Evolutionary conservation across 2,888 invertebrate species (phyloP).

Genomic region (Proisotoma minuta): DNA sequence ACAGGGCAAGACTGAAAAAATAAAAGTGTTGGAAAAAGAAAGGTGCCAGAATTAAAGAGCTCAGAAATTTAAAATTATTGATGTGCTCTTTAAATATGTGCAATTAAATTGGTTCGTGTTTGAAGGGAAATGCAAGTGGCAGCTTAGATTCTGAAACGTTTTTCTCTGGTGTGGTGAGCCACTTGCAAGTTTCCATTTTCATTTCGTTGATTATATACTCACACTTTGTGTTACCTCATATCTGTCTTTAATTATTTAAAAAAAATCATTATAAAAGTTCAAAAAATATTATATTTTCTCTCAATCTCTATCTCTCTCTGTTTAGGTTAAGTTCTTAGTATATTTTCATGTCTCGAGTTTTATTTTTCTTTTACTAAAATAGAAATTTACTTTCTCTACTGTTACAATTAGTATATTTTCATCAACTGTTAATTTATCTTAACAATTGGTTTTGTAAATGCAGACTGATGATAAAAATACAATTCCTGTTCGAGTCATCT

Average conservation of each 20-base stretch:
- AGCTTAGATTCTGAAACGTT: no score
- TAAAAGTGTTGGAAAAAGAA: neutral
- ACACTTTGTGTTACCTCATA: neutral
- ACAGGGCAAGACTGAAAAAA: conserved; percentile 15
- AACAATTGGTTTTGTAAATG: neutral
- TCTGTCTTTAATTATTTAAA: neutral
- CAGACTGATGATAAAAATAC: conserved; percentile 2
- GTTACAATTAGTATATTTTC: neutral
- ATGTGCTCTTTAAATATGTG: no score
- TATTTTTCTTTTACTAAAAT: neutral
- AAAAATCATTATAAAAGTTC: conserved; percentile 9
- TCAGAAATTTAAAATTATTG: no score
- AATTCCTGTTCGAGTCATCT: conserved; percentile 2
- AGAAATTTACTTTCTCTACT: conserved; percentile 7
- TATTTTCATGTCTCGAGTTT: neutral
- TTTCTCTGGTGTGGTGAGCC: no score
- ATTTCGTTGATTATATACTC: no score
- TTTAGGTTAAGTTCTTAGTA: neutral
- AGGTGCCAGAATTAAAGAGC: no score
- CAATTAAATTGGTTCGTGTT: no score
- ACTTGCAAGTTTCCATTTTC: no score
- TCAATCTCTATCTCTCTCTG: no score
- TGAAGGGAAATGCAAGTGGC: no score
- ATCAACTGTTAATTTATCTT: neutral
- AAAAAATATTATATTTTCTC: conserved; percentile 9